phyloP scores from a whole-genome alignment of 2,888 invertebrate genomes.

The Urechis unicinctus region DNA sequence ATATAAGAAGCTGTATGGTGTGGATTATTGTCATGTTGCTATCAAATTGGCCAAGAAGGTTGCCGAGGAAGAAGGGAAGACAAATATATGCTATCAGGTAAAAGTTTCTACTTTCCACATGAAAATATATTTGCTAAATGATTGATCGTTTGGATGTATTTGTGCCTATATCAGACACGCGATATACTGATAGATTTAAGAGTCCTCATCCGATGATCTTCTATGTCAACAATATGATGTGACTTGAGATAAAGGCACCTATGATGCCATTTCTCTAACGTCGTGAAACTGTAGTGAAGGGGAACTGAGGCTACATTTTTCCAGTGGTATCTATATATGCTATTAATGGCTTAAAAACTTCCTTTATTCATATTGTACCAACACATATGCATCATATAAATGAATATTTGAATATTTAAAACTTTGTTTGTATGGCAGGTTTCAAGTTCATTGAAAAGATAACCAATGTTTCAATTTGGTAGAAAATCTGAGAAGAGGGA shows the following conservation, averaged over 20 bases:
- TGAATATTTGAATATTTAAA: background rate
- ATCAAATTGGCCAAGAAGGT: slow-evolving; percentile 70
- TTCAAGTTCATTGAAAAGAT: slow-evolving; percentile 55
- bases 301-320: slow-evolving; percentile 70
- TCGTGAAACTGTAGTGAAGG: slow-evolving; percentile 94
- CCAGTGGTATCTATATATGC: slow-evolving; percentile 50
- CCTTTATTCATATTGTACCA: background rate
- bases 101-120: background rate
- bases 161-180: too few species aligned
- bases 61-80: slow-evolving; percentile 43
- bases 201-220: slow-evolving; percentile 55
- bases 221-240: slow-evolving; percentile 56
- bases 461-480: slow-evolving; percentile 81
- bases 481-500: slow-evolving; percentile 82
- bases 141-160: too few species aligned
- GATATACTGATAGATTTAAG: background rate
- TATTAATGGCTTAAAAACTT: background rate
- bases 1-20: slow-evolving; percentile 70
- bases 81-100: slow-evolving; percentile 38
- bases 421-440: slow-evolving; percentile 6
- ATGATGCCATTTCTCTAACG: slow-evolving; percentile 87
- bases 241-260: slow-evolving; percentile 72
- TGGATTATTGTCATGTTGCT: slow-evolving; percentile 82
- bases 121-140: too few species aligned
- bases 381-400: too few species aligned